Conservation (phyloP, 2,113 vertebrate genomes). For the human region DNA sequence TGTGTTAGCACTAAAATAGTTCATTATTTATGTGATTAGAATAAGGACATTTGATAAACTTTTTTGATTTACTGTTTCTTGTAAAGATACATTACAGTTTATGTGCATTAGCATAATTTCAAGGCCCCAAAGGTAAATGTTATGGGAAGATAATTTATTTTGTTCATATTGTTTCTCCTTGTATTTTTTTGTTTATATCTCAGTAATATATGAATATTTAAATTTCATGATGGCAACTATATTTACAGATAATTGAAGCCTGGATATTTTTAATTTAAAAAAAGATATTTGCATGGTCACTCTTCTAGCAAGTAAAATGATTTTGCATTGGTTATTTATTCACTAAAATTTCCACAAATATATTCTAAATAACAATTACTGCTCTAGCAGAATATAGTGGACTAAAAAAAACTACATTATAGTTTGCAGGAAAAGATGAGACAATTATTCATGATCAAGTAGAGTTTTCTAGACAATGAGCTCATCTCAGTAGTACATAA, state of each 20-base stretch:
- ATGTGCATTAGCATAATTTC: neutral
- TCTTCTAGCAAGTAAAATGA: neutral
- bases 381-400: neutral
- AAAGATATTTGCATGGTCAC: neutral
- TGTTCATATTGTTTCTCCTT: neutral
- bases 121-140: neutral
- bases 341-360: neutral
- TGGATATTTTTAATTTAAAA: neutral
- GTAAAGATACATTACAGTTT: neutral
- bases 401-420: slow-evolving; percentile 7
- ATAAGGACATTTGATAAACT: neutral
- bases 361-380: neutral
- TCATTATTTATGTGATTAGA: neutral
- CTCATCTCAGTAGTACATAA: slow-evolving; percentile 70
- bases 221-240: neutral
- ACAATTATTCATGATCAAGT: slow-evolving; percentile 64
- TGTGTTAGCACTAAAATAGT: neutral
- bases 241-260: neutral
- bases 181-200: neutral
- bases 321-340: neutral
- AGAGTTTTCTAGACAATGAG: slow-evolving; percentile 68
- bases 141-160: neutral
- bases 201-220: neutral
- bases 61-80: neutral
- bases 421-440: neutral